Conservation (phyloP, 2,797 vertebrate genomes). For the Hybognathus amarus region DNA sequence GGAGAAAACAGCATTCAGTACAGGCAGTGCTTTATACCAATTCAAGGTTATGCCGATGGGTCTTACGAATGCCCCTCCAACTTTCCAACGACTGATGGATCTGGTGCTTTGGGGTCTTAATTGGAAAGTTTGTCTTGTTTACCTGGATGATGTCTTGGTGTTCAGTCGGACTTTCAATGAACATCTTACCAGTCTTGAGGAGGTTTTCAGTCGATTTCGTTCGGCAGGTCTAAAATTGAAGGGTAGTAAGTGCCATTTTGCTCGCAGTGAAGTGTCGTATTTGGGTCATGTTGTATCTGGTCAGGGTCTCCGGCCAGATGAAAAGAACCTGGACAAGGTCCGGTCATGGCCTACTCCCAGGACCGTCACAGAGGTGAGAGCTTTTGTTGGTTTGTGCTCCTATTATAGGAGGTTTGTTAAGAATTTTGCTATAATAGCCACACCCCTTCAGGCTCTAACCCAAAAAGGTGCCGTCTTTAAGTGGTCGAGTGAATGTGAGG, state of each 20-base stretch:
- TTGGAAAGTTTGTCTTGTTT: slow-evolving; percentile 45
- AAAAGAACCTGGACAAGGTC: slow-evolving; percentile 40
- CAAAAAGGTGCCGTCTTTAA: slow-evolving; percentile 35
- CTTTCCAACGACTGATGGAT: slow-evolving; percentile 45
- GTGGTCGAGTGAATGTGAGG: slow-evolving; percentile 14
- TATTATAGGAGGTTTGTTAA: slow-evolving; percentile 32
- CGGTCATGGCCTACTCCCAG: slow-evolving; percentile 19
- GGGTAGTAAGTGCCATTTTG: slow-evolving; percentile 27
- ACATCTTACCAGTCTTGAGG: slow-evolving; percentile 32
- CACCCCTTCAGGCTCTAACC: slow-evolving; percentile 39
- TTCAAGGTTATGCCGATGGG: slow-evolving; percentile 43
- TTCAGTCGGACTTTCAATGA: slow-evolving; percentile 28
- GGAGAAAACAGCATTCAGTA: slow-evolving; percentile 42
- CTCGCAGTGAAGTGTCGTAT: slow-evolving; percentile 8
- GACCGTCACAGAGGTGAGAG: slow-evolving; percentile 37
- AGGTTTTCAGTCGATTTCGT: slow-evolving; percentile 34
- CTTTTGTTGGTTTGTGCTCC: not conserved
- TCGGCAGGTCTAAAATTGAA: slow-evolving; percentile 50
- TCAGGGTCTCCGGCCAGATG: slow-evolving; percentile 13
- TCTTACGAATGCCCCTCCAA: slow-evolving; percentile 28
- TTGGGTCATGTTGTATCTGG: slow-evolving; percentile 36
- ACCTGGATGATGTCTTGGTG: slow-evolving; percentile 30
- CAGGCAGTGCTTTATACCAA: slow-evolving; percentile 15
- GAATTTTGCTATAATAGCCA: slow-evolving; percentile 22
- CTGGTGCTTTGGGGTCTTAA: slow-evolving; percentile 27